Evolutionary conservation across 2,797 vertebrate genomes (phyloP), one percentile per base, ranked within the genome.

Genomic region (Varecia variegata): DNA sequence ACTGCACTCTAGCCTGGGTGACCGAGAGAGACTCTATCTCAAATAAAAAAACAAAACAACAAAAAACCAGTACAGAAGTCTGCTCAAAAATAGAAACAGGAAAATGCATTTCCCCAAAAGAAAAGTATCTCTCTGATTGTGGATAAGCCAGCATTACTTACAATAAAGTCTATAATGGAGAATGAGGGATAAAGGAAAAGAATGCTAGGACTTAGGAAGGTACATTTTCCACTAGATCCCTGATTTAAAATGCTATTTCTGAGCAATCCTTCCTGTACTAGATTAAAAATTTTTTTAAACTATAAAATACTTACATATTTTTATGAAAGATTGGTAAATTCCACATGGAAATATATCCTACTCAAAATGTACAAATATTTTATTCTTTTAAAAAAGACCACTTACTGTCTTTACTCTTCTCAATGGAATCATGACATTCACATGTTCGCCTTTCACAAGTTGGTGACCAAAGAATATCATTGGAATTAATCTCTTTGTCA

Each of bases 391-490:
- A 43, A 79, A 27, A 54, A 91, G 82, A 35, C 45, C 27, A 97
- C 97, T 97, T 95, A 43, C 88, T 87, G 4, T 89, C 97, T 12
- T 86, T 91, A 98, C 96, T 98, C 96, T 97, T 97, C 89, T 92
- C 88, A 88, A 85, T 4, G 3, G 77, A 80, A 71, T 95, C 43
- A 1, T 89, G 92, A 97, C 52, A 62, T n/a, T 94, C 94, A 56
- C 93, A 98, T 15, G 97, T 96, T 94, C 62, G 97, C 65, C 93
- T 98, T 71, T 98, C 98, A 97, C 96, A 96, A 98, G 98, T 98
- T 98, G 99, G 99, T 94, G 99, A 99, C 94, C 99, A 98, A 93
- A 99, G 99, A 83, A 98, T 97, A 68, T 99, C 96, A 94, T 99
- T 98, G 90, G 99, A 98, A 85, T 99, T 98, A 18, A 81, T 76